Base-by-base conservation (phyloP, 1,140 invertebrate genomes). In the Sesamia nonagrioides region DNA sequence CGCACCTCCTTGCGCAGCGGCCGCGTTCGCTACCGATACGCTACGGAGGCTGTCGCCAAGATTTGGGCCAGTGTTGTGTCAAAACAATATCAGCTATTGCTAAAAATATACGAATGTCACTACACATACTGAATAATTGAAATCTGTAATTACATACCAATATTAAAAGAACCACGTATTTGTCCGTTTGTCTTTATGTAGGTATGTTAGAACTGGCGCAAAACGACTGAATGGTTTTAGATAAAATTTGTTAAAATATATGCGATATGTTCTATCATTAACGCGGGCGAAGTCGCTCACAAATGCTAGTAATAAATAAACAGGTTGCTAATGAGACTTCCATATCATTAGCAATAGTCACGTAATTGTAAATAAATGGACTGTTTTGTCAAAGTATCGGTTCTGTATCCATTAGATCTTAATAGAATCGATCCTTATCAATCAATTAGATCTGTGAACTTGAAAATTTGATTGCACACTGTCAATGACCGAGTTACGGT, bases 361-460 rank as follows among this genome's bases (percentile, higher is more conserved):
- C 61, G 60, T 40, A 63, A 35, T 6, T 18, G 7, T 52, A 45
- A 68, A 68, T 48, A 52, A 52, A 35, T 13, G 35, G 15, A 63
- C 35, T 33, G 45, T 37, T 52, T 48, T 18, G n/a, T 6, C 15
- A 48, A 3, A 15, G 40, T 68, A 68, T 68, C 17, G 8, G 48
- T 68, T 68, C n/a, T n/a, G 13, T 42, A 68, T 21, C 35, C 21
- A 48, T 68, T 21, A 27, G 63, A 68, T 27, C 5, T 45, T 48
- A 21, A 68, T 68, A 48, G 8, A 68, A 48, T 48, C 9, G 45
- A 68, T 48, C 63, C 18, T 73, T 73, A 73, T 73, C 69, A 56
- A 73, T 40, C 69, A 73, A 73, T 73, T 73, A 42, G 4, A 73
- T 73, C 69, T 8, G 4, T 73, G 69, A 73, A 73, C 69, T 73